Conservation (phyloP, 2,888 invertebrate genomes). For the Anoplius nigerrimus region DNA sequence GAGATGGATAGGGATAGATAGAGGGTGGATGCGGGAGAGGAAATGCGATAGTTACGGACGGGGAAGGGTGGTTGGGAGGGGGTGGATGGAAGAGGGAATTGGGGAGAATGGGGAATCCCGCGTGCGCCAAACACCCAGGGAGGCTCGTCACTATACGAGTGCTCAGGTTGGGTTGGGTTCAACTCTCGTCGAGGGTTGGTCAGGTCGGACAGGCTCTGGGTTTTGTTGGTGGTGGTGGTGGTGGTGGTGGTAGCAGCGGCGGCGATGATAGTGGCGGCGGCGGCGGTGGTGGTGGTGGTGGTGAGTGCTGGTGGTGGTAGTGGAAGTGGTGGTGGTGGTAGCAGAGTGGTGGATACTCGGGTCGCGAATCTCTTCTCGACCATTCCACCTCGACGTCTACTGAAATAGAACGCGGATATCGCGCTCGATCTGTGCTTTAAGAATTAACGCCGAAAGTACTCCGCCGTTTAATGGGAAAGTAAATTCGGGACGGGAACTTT, state of each 20-base stretch:
- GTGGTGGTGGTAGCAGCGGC: neutral
- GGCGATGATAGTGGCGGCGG: neutral
- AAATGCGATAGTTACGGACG: neutral
- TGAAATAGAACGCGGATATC: constrained; percentile 56
- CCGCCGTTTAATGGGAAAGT: constrained; percentile 20
- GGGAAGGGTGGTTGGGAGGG: neutral
- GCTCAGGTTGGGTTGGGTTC: constrained; percentile 56
- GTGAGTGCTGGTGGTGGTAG: neutral
- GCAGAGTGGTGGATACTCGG: constrained; percentile 43
- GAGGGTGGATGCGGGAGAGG: neutral
- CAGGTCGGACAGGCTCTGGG: constrained; percentile 28
- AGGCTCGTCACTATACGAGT: constrained; percentile 51
- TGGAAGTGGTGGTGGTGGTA: constrained; percentile 24
- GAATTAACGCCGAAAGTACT: constrained; percentile 43
- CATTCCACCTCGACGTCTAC: constrained; percentile 51
- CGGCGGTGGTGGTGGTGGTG: too few species aligned
- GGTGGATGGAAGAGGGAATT: neutral
- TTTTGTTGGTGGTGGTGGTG: neutral
- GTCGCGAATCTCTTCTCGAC: constrained; percentile 59
- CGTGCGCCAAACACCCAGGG: constrained; percentile 58
- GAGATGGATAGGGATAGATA: neutral
- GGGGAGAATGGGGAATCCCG: constrained; percentile 48
- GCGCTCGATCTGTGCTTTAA: constrained; percentile 47
- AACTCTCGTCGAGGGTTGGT: constrained; percentile 46
- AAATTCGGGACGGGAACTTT: constrained; percentile 12